Base-by-base conservation (phyloP, 2,888 invertebrate species). In the Rhamphomyia laevipes region DNA sequence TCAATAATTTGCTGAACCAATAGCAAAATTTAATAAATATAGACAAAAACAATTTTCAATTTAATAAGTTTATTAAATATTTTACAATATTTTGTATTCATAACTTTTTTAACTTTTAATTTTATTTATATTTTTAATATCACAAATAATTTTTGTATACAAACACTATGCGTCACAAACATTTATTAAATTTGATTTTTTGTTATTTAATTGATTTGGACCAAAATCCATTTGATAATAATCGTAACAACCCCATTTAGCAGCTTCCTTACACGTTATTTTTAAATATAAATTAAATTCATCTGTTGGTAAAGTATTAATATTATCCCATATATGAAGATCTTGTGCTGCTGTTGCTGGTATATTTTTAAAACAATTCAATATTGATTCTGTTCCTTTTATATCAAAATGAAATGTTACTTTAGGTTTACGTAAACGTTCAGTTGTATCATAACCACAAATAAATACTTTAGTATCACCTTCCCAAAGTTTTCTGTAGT, bases 171-270 rank as follows among this genome's bases (percentile, higher is more conserved):
- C n/a, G n/a, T n/a, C n/a, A n/a, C n/a, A n/a, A n/a, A n/a, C n/a
- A n/a, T n/a, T n/a, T n/a, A n/a, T n/a, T n/a, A n/a, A n/a, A n/a
- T n/a, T n/a, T n/a, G n/a, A n/a, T n/a, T n/a, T n/a, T n/a, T n/a
- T n/a, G n/a, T n/a, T n/a, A n/a, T n/a, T n/a, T n/a, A n/a, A n/a
- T n/a, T n/a, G n/a, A n/a, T n/a, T n/a, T n/a, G n/a, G 9, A 17
- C 59, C 59, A 46, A 62, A 55, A 48, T 63, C 60, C 46, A 63
- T 53, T 11, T 56, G 57, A 44, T 61, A 59, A 3, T 58, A 53
- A 37, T 57, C 58, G n/a, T 55, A 58, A 50, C 63, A 61, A 16
- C 61, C 63, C 62, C 61, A 62, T 52, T 60, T 61, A 40, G 55
- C 52, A 10, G 63, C 61, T 48, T 61, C 59, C 21, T 55, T 58